Evolutionary conservation across 1,140 invertebrate species (phyloP), one percentile per base, ranked within the genome.

Genomic region (Tribolium madens): DNA sequence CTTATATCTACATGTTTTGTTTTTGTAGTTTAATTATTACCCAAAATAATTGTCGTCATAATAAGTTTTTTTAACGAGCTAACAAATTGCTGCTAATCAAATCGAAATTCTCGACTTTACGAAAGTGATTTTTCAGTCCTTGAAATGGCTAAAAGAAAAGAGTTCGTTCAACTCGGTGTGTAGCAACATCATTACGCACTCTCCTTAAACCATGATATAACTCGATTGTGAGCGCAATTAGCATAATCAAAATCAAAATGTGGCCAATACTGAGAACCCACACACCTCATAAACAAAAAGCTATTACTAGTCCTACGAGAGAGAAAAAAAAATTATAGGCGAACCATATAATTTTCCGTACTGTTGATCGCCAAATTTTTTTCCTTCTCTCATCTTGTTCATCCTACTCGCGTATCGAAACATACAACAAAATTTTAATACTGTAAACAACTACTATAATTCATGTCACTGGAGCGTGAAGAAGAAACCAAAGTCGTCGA

Each of bases 291-390:
- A 21, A 36, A 64, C 57, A 33, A 33, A 33, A 64, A 64, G n/a
- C 57, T 26, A 64, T 64, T 64, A 64, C 57, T 26, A 13, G 21
- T 33, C 26, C 36, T 0, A 7, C 21, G 21, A 26, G 13, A 60
- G 53, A 64, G 13, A 64, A 12, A 64, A 33, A 64, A 33, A 64
- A 64, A 12, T 4, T 12, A 1, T 12, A 52, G 18, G 10, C 47
- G 36, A 47, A 71, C 36, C 36, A 33, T 50, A 71, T 71, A 71
- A 71, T 71, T 71, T 71, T 71, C 68, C 47, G 68, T 71, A 50
- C 68, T 71, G 47, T 71, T 71, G 47, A 21, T 3, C 47, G 68
- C 42, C 68, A 21, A 71, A 71, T 71, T 71, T 36, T 17, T 71
- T 47, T 71, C 36, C 36, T 47, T 47, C 10, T 50, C 5, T 64